Conservation (phyloP, 2,797 vertebrate species). For the Diceros bicornis region DNA sequence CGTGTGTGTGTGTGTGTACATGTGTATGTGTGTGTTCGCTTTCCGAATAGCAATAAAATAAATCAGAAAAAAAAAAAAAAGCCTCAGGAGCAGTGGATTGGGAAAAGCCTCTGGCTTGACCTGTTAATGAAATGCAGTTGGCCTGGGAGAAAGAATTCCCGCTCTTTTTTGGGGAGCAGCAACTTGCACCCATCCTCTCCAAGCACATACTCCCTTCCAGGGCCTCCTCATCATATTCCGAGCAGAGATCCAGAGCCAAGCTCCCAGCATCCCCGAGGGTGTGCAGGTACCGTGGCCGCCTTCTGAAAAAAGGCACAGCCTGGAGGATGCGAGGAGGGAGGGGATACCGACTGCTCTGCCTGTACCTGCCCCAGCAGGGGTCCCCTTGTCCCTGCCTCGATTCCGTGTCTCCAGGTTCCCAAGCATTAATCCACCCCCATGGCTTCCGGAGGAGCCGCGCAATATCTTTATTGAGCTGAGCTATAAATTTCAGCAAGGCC, state of each 20-base stretch:
- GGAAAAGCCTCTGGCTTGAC: constrained; percentile 67
- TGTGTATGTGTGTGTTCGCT: constrained; percentile 32
- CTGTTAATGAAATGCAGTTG: constrained; percentile 44
- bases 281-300: not conserved
- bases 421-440: not conserved
- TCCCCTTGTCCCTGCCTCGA: not conserved
- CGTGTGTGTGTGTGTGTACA: constrained; percentile 19
- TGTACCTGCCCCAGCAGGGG: not conserved
- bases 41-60: constrained; percentile 66
- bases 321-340: not conserved
- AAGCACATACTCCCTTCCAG: not conserved
- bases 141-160: constrained; percentile 26
- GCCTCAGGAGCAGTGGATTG: not conserved
- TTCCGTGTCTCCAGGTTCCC: not conserved
- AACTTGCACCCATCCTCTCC: not conserved
- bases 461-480: constrained; percentile 77
- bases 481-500: constrained; percentile 72
- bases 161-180: not conserved
- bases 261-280: not conserved
- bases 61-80: not conserved
- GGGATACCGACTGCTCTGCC: not conserved
- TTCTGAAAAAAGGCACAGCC: not conserved
- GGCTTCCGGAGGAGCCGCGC: constrained; percentile 67
- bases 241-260: not conserved
- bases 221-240: not conserved